phyloP scores from a whole-genome alignment of 92 coral and sea anemone genomes.

The Anthopleura xanthogrammica region DNA sequence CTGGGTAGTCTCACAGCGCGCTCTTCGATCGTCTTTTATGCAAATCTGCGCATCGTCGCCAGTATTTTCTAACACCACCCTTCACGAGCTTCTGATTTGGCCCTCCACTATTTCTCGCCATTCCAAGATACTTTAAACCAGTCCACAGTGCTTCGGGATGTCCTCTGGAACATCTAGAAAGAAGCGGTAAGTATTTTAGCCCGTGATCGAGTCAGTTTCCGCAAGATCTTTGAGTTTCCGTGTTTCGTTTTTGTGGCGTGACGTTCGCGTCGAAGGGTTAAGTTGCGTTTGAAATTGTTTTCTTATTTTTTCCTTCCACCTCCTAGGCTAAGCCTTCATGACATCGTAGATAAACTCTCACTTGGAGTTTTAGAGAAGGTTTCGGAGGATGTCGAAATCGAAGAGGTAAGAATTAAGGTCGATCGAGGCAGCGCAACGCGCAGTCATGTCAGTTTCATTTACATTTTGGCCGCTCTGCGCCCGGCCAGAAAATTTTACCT shows the following conservation, averaged over 20 bases:
- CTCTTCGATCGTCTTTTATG: slow-evolving; percentile 76
- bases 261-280: slow-evolving; percentile 70
- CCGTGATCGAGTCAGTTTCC: slow-evolving; percentile 33
- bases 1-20: slow-evolving; percentile 88
- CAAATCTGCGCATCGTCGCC: slow-evolving; percentile 66
- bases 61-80: slow-evolving; percentile 42
- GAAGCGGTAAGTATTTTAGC: slow-evolving; percentile 65
- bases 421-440: slow-evolving; percentile 43
- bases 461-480: slow-evolving; percentile 40
- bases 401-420: slow-evolving; percentile 50
- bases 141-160: slow-evolving; percentile 29
- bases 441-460: slow-evolving; percentile 35
- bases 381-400: slow-evolving; percentile 22
- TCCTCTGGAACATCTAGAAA: slow-evolving; percentile 46
- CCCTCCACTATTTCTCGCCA: slow-evolving; percentile 15
- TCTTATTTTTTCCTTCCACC: slow-evolving; percentile 19
- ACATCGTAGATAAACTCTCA: slow-evolving; percentile 66
- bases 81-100: slow-evolving; percentile 34
- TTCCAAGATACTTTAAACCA: background rate
- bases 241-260: slow-evolving; percentile 74
- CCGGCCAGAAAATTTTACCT: slow-evolving; percentile 6
- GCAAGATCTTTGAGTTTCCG: slow-evolving; percentile 64
- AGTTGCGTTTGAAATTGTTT: slow-evolving; percentile 35
- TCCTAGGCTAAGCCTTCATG: slow-evolving; percentile 57
- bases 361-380: slow-evolving; percentile 42